Base-by-base conservation (phyloP, 2,888 invertebrate species). In the Meganola albula region DNA sequence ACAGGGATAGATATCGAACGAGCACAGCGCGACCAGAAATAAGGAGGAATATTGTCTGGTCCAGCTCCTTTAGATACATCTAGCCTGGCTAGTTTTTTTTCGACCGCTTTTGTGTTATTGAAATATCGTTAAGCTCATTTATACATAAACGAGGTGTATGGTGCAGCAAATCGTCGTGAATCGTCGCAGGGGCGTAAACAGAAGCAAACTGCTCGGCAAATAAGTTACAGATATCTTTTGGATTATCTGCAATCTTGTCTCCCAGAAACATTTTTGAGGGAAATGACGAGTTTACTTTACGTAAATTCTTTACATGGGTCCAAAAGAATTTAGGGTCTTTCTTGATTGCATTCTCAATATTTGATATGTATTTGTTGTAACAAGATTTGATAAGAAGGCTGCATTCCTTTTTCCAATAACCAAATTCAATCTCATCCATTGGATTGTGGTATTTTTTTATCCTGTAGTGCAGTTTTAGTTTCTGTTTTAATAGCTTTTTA, bases 261-360 rank as follows among this genome's bases (percentile, higher is more conserved):
- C 22, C 22, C n/a, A 18, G 18, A 3, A 12, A 26, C 35, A 35
- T 35, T 12, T 10, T 10, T 20, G 22, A 12, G 2, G 35, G 35
- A 13, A 23, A 30, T 6, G 30, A 18, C 4, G n/a, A 18, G 18
- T 6, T 7, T 16, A 3, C 16, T 10, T 13, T 22, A 7, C 20
- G 24, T 8, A 27, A 9, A 8, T 31, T 31, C 23, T 27, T 39
- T 10, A 39, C 22, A 24, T 35, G 21, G 10, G 34, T 24, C 35
- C 31, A 35, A 10, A 39, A 35, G 18, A 12, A 21, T 23, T 30
- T 40, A 12, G 36, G 30, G 14, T 40, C 25, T 3, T 22, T 13
- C 13, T 14, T 27, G 14, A 40, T 40, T 22, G 24, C 21, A 10
- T 5, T 9, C 23, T 40, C 33, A 24, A 36, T 32, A 2, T 12